A percentile compares a stretch with the other conserved stretches of the same genome.
Conservation (phyloP, 2,113 vertebrate species). For the Bujurquina vittata region DNA sequence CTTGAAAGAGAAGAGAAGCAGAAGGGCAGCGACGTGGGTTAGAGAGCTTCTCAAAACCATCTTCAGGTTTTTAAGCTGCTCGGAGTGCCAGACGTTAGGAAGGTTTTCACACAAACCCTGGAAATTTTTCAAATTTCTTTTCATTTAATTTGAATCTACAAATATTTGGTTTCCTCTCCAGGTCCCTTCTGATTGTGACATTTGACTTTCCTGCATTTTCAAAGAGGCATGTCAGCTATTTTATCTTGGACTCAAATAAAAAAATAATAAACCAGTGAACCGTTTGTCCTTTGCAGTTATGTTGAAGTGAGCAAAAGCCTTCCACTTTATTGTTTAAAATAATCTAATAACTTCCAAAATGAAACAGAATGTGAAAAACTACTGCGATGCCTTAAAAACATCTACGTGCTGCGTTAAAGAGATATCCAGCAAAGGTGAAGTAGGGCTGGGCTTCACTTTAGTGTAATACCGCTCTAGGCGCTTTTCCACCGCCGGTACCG, state of each 20-base stretch:
- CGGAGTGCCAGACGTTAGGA: slow-evolving; percentile 6
- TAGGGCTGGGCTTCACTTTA: neutral
- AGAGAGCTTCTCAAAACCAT: neutral
- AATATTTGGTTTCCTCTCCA: neutral
- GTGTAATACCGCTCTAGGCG: neutral
- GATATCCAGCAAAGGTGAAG: neutral
- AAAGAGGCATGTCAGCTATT: neutral
- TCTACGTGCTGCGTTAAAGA: neutral
- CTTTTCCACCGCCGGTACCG: too few relatives aligned
- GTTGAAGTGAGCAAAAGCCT: too few relatives aligned
- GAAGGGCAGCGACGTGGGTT: slow-evolving; percentile 9
- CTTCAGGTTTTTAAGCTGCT: neutral
- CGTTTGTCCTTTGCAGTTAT: too few relatives aligned
- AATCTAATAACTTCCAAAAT: too few relatives aligned
- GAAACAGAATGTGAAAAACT: neutral
- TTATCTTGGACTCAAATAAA: too few relatives aligned
- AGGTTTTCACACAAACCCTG: neutral
- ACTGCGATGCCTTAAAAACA: neutral
- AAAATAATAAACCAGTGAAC: too few relatives aligned
- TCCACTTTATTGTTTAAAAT: too few relatives aligned
- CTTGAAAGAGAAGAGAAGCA: slow-evolving; percentile 42
- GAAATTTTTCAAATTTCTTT: neutral
- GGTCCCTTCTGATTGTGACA: neutral
- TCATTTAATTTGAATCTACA: neutral
- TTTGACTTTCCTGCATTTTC: neutral